These are phyloP conservation scores for human (Homo sapiens) DNA, from an alignment of 2,113 vertebrate species.

Conservation along the genomic window GRCh38 chr3:44240001-44240500, in stretches of 20 bases:
- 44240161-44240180: background rate
- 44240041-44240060: background rate
- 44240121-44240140: background rate
- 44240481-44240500: background rate
- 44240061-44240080: background rate
- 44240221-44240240: background rate
- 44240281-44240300: background rate
- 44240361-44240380: background rate
- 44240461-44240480: background rate
- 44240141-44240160: background rate
- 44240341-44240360: background rate
- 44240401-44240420: background rate
- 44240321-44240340: background rate
- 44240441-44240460: background rate
- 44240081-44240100: slow-evolving; percentile 21
- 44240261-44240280: background rate
- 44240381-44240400: background rate
- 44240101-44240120: slow-evolving; percentile 33
- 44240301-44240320: background rate
- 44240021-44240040: slow-evolving; percentile 21
- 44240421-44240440: background rate
- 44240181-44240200: background rate
- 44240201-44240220: background rate
- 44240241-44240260: background rate
- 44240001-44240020: background rate